phyloP scores from a whole-genome alignment of 2,113 vertebrate species.

The Actenoides lindsayi region DNA sequence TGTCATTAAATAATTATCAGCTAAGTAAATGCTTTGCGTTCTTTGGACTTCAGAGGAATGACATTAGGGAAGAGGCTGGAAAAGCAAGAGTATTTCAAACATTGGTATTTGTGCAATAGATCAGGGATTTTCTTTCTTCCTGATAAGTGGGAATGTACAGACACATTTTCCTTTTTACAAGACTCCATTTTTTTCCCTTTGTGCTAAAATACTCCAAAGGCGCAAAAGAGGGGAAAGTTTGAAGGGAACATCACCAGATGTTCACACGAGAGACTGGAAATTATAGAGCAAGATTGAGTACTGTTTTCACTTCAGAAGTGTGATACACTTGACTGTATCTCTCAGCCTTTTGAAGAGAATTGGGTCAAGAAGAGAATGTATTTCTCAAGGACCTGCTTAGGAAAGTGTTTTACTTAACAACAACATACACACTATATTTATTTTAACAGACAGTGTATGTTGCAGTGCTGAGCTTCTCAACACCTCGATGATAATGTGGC shows the following conservation, averaged over 20 bases:
- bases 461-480: background rate
- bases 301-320: slow-evolving; percentile 3
- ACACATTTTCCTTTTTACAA: background rate
- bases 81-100: background rate
- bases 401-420: background rate
- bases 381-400: slow-evolving; percentile 39
- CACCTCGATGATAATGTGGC: background rate
- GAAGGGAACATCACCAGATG: background rate
- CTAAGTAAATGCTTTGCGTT: background rate
- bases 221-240: background rate
- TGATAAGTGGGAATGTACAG: background rate
- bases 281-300: background rate
- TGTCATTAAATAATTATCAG: background rate
- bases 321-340: slow-evolving; percentile 4
- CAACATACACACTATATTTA: background rate
- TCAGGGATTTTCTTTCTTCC: background rate
- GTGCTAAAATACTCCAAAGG: background rate
- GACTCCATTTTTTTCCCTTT: background rate
- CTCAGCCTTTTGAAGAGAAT: background rate
- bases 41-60: background rate
- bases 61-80: background rate
- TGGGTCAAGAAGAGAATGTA: slow-evolving; percentile 1
- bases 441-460: background rate
- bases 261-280: background rate
- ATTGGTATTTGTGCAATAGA: background rate